Conservation (phyloP, 2,888 invertebrate genomes). For the Drosophila dives region DNA sequence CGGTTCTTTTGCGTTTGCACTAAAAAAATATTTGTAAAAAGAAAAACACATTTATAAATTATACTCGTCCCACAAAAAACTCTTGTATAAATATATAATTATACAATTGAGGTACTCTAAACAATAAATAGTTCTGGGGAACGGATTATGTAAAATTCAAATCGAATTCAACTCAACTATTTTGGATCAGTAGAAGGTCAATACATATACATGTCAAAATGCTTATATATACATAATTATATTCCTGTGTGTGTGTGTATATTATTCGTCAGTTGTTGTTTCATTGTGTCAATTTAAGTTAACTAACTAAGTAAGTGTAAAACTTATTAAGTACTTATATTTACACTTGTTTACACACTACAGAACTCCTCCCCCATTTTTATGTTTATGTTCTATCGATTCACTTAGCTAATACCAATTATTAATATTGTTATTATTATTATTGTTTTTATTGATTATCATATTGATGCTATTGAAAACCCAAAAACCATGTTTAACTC, state of each 20-base stretch:
- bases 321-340: conserved; percentile 49
- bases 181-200: not conserved
- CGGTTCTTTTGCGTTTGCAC: conserved; percentile 5
- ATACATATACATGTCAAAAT: conserved; percentile 14
- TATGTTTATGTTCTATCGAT: not conserved
- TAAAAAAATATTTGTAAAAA: not conserved
- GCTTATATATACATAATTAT: conserved; percentile 28
- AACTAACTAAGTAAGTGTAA: conserved; percentile 49
- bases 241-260: conserved; percentile 17
- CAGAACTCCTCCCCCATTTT: conserved; percentile 1
- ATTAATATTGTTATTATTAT: not conserved
- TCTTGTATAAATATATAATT: not conserved
- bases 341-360: conserved; percentile 28
- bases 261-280: conserved; percentile 24
- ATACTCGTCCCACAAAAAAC: not conserved
- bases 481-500: not conserved
- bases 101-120: not conserved
- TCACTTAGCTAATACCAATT: not conserved
- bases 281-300: conserved; percentile 51
- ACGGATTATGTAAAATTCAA: not conserved
- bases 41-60: not conserved
- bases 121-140: not conserved
- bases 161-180: not conserved
- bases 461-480: not conserved
- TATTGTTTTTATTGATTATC: not conserved